phyloP scores from a whole-genome alignment of 1,140 invertebrate genomes.

The Ylistrum balloti region DNA sequence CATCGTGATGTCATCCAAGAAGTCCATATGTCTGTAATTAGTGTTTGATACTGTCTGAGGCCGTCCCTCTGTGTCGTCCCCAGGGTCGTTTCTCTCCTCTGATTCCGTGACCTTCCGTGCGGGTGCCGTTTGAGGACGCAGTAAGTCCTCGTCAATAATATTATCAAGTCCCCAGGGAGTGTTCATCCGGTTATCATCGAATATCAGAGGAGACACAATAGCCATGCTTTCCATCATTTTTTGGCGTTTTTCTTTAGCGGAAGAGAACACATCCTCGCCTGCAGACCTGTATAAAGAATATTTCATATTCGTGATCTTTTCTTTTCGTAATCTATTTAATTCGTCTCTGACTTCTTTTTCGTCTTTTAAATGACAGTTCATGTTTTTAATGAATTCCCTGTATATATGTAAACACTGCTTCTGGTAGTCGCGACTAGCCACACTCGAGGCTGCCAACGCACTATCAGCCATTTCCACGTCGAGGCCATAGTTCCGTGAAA shows the following conservation, averaged over 20 bases:
- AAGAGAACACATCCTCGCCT: conserved; percentile 58
- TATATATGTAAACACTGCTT: conserved; percentile 50
- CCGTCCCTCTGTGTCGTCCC: neutral
- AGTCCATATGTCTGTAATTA: neutral
- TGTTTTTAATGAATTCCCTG: conserved; percentile 59
- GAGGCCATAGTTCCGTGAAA: conserved; percentile 59
- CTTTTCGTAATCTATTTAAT: conserved; percentile 48
- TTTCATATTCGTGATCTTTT: conserved; percentile 58
- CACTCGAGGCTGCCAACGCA: conserved; percentile 52
- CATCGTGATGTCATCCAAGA: neutral
- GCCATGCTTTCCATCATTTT: conserved; percentile 56
- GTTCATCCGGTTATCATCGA: conserved; percentile 52
- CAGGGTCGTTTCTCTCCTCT: conserved; percentile 45
- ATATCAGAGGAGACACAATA: conserved; percentile 30
- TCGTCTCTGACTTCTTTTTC: conserved; percentile 53
- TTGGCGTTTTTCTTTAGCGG: conserved; percentile 52
- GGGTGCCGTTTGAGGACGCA: conserved; percentile 46
- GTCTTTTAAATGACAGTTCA: conserved; percentile 57
- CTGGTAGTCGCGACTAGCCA: conserved; percentile 54
- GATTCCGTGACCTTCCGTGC: neutral
- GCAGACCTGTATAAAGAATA: conserved; percentile 58
- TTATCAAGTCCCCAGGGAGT: conserved; percentile 61
- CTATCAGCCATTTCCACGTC: conserved; percentile 60
- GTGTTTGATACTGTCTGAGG: neutral
- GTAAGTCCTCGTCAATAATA: conserved; percentile 60